phyloP scores from a whole-genome alignment of 2,888 invertebrate species.

The Cristatella mucedo region DNA sequence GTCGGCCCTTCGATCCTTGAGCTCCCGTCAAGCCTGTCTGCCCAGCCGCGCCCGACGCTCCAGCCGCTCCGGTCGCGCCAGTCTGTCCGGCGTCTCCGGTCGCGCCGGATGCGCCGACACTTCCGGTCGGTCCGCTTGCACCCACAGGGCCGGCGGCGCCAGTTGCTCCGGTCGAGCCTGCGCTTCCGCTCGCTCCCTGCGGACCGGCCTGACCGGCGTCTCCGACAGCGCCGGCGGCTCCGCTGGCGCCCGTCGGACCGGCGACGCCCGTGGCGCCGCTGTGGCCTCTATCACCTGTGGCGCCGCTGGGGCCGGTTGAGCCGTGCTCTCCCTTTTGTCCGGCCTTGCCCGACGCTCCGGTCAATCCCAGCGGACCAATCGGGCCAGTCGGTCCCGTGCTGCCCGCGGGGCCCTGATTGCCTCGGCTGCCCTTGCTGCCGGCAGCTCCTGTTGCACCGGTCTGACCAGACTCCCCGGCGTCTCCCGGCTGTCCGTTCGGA shows the following conservation, averaged over 20 bases:
- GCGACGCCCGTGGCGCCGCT: constrained; percentile 5
- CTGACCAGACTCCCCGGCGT: background rate
- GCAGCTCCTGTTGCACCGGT: constrained; percentile 10
- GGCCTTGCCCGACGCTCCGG: constrained; percentile 9
- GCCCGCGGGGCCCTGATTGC: constrained; percentile 1
- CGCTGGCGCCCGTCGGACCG: background rate
- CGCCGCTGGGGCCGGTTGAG: constrained; percentile 6
- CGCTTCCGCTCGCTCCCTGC: constrained; percentile 9
- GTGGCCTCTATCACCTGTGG: constrained; percentile 6
- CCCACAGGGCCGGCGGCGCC: constrained; percentile 7
- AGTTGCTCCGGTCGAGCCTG: constrained; percentile 12
- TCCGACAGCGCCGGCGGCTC: background rate
- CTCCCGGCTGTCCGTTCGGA: constrained; percentile 1
- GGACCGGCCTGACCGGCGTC: background rate
- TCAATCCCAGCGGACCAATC: constrained; percentile 3
- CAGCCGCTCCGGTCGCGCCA: background rate
- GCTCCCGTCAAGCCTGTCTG: background rate
- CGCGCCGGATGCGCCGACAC: background rate
- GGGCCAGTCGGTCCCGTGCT: too few species aligned
- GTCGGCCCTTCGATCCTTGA: too few species aligned
- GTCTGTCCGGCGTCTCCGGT: constrained; percentile 7
- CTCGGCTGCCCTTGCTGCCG: constrained; percentile 11
- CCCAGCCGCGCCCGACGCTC: constrained; percentile 5
- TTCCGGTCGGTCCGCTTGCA: background rate
- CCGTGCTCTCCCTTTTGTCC: constrained; percentile 9